Evolutionary conservation across 2,888 invertebrate species (phyloP), one percentile per base, ranked within the genome.

Genomic region (Proisotoma minuta): DNA sequence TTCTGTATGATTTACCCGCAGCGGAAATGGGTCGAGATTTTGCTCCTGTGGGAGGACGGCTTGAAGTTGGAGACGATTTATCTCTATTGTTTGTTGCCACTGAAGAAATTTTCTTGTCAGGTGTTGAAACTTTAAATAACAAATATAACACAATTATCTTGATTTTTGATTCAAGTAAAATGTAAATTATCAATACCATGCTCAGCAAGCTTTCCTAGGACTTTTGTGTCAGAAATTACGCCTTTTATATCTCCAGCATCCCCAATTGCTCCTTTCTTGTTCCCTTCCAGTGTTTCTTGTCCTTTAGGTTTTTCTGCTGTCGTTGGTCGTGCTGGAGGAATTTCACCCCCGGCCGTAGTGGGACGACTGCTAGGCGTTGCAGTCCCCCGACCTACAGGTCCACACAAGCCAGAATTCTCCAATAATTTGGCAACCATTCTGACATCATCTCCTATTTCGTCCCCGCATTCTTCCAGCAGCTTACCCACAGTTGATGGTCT

Each of bases 381-480:
- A 12, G 18, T n/a, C 3, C 15, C 3, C 15, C 20, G 18, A 15
- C n/a, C 3, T 12, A 27, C 8, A 1, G 64, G 64, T 18, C 60
- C 64, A 57, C 60, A 60, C 20, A 64, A 23, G 0, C 64, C 64
- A 3, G 64, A 57, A 20, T 64, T 53, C 28, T 60, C 64, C 39
- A 64, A 52, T 2, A 53, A 52, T 22, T 50, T 57, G 60, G 60
- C 57, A 3, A 64, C 57, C 15, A 51, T 29, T 24, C 52, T 47
- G 2, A 64, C 64, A 29, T 64, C 64, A 3, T 64, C 60, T 1
- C 64, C 64, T 53, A 64, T 57, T 26, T 27, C 52, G 24, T 28
- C 52, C 27, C 28, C 28, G 18, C 18, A 8, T 5, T n/a, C 43
- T n/a, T 5, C 10, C 5, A n/a, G 4, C 43, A n/a, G 43, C 43